Evolutionary conservation across 2,113 vertebrate genomes (phyloP), one percentile per base, ranked within the genome.

Genomic region (Passer montanus): DNA sequence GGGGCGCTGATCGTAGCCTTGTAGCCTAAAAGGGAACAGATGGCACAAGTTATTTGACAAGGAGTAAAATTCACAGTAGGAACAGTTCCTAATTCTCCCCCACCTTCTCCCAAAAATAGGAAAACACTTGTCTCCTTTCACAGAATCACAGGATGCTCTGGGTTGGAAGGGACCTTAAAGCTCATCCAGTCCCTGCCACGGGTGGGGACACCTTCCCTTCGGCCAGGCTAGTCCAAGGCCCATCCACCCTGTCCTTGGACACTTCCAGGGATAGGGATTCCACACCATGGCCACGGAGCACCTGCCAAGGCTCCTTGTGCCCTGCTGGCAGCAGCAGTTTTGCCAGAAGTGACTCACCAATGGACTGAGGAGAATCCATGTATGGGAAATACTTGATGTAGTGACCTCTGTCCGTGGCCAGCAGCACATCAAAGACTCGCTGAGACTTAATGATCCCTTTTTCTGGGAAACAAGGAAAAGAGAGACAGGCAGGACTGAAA

Each of bases 1-100:
- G 99, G 99, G 22, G 99, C 99, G 33, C 99, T 99, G 97, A 99
- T 99, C 13, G 99, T 99, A 30, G 99, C 99, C 92, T 98, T 98
- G 98, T 98, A 99, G 11, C 99, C 99, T 99, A 87, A 58, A 94
- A 96, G 55, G 80, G 96, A 92, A 78, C 0, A 0, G 30, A 47
- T 6, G 44, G 41, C 47, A 37, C 15, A 24, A 28, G 14, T 91
- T 33, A 52, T 0, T 7, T 5, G 13, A 52, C 14, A 44, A 47
- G 43, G 24, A 62, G 69, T 58, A 28, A 72, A 53, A 62, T 39
- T 37, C 23, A 41, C 50, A 26, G 0, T 1, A 5, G 3, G 2
- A 69, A n/a, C 28, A 67, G 44, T 10, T n/a, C 35, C 37, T 63
- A 43, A 28, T 31, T 60, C 49, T 84, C 37, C 26, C 37, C 27